Base-by-base conservation (phyloP, 2,797 vertebrate genomes). In the Holocentrus rufus region DNA sequence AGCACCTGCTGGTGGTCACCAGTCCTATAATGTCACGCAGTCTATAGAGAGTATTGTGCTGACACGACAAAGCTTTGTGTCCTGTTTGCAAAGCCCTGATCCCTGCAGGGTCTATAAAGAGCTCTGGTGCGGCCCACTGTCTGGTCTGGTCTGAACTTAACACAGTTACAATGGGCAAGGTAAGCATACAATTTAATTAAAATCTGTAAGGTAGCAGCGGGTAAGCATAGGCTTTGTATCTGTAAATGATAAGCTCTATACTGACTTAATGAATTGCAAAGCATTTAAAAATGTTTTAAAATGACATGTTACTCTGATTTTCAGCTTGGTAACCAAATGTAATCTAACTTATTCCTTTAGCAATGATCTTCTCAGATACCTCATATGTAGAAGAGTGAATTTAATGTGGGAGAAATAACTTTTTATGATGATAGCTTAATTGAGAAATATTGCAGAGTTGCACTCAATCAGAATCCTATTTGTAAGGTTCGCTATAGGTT, bases 151-250 rank as follows among this genome's bases (percentile, higher is more conserved):
- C 86, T 56, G 77, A 90, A 83, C 82, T 76, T 65, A 81, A 80
- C 87, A 87, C 81, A 88, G 84, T 90, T 77, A 93, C 88, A 84
- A 94, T 94, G 93, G 86, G 83, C 86, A 94, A 94, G 94, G 93
- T 94, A 93, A 94, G 93, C 53, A 30, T 50, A 46, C 65, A 25
- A 65, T 73, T 85, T 76, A 11, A 72, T 85, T 76, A 11, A 72
- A 60, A 73, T 76, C 25, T 77, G 46, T 65, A 53, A 4, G 17
- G 60, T 27, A 46, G 66, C 46, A 69, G 25, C 15, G 23, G 22
- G 8, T 17, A 55, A 61, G 5, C 27, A 5, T 52, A 64, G 5
- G 18, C 7, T 54, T 18, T 18, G 2, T 3, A 34, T 57, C 8
- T n/a, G 34, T 20, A 54, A 54, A 54, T 25, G 20, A 11, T 53